Evolutionary conservation across 1,140 invertebrate species (phyloP), one percentile per base, ranked within the genome.

Genomic region (Drosophila micromelanica): DNA sequence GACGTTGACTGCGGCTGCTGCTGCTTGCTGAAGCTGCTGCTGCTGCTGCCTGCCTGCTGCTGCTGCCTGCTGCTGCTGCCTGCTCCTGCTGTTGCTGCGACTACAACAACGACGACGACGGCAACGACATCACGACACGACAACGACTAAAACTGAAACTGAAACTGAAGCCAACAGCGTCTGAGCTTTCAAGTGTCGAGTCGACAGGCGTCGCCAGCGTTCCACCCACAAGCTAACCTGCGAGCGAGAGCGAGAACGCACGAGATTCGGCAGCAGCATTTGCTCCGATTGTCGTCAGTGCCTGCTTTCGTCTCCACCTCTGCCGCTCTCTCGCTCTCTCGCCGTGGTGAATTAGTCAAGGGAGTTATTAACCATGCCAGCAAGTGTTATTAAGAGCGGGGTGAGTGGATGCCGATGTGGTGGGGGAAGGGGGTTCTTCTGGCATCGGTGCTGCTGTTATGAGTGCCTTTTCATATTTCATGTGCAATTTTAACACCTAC

Each of bases 111-210:
- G 75, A 90, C 80, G 87, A 81, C 87, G 84, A 86, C 81, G 76
- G 70, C 76, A 85, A 87, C 82, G 86, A 91, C 90, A 89, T 80
- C 84, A 91, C 89, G 90, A 91, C 90, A 91, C 89, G 89, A 90
- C 90, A 91, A 91, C 84, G 90, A 91, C 90, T 65, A 71, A 57
- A 79, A 73, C 76, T 65, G 75, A 57, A 79, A 73, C 76, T 70
- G 76, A 80, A 87, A 73, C 81, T 73, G 76, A 74, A 75, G 60
- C 78, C 61, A 63, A 38, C 46, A 20, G 60, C 71, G 69, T 51
- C 42, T 67, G 64, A 73, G 78, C 70, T 80, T 75, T 73, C 68
- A 67, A 67, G 54, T 80, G 59, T 64, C 62, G 49, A 67, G 59
- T 62, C 62, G 80, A 55, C 57, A 76, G 73, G 32, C 48, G 48